A percentile compares a stretch with the other conserved stretches of the same genome.
Evolutionary conservation across 2,113 vertebrate genomes (phyloP).

Genomic region (Pachypanchax playfairii): DNA sequence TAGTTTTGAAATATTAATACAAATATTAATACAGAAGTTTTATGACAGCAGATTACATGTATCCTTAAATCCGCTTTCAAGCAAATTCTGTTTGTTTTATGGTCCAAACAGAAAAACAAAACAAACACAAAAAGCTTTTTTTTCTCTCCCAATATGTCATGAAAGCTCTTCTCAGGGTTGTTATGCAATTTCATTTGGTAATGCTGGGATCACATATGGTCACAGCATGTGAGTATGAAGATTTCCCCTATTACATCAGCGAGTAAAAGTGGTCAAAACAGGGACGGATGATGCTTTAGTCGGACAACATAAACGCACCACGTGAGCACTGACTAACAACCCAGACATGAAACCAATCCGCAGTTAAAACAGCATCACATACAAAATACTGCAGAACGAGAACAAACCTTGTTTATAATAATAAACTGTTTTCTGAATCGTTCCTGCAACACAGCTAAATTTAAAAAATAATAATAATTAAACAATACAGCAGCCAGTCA

Average conservation of each 20-base stretch:
- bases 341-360: neutral
- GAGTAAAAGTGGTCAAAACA: neutral
- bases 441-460: too few species aligned
- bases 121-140: neutral
- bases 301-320: neutral
- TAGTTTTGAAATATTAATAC: neutral
- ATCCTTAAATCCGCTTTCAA: neutral
- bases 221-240: neutral
- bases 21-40: neutral
- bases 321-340: neutral
- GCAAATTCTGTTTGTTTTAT: neutral
- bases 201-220: neutral
- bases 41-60: too few species aligned
- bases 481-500: too few species aligned
- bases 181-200: neutral
- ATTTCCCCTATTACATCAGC: neutral
- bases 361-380: neutral
- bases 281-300: neutral
- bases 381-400: too few species aligned
- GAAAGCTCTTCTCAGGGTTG: neutral
- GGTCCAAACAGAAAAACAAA: neutral
- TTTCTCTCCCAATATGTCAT: neutral
- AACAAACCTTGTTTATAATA: too few species aligned
- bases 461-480: too few species aligned
- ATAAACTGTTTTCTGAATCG: too few species aligned